Evolutionary conservation across 2,888 invertebrate genomes (phyloP).

Genomic region (Stegophylla sp.): DNA sequence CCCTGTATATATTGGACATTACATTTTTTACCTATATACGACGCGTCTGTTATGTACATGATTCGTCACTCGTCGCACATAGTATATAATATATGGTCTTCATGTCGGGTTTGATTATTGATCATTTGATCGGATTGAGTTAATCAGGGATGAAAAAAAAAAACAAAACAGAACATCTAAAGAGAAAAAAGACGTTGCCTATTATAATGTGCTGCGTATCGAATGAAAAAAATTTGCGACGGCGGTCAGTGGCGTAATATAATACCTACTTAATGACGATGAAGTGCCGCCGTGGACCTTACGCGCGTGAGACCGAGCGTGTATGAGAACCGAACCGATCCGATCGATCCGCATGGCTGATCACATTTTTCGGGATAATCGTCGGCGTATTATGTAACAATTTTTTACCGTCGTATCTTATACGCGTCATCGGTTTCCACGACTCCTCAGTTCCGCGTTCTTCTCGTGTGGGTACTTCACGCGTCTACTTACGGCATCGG

Average conservation of each 20-base stretch:
- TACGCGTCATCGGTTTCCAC: no score
- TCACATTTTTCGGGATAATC: constrained; percentile 13
- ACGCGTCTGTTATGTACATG: not conserved
- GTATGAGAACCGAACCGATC: constrained; percentile 4
- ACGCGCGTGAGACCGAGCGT: not conserved
- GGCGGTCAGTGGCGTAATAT: not conserved
- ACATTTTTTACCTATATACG: not conserved
- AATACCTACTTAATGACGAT: not conserved
- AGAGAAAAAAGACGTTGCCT: not conserved
- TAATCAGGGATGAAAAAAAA: no score
- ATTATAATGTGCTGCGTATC: no score
- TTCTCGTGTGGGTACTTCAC: no score
- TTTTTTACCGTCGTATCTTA: no score
- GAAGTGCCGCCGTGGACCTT: not conserved
- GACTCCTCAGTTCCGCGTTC: no score
- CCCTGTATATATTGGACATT: not conserved
- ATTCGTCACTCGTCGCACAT: no score
- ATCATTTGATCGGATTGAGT: no score
- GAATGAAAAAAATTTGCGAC: not conserved
- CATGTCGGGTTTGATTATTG: no score
- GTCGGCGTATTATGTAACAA: not conserved
- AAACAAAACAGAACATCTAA: no score
- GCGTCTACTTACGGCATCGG: no score
- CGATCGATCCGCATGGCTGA: constrained; percentile 33
- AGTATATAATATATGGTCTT: no score